phyloP scores from a whole-genome alignment of 2,888 invertebrate genomes.

The Blastobasis lacticolella region DNA sequence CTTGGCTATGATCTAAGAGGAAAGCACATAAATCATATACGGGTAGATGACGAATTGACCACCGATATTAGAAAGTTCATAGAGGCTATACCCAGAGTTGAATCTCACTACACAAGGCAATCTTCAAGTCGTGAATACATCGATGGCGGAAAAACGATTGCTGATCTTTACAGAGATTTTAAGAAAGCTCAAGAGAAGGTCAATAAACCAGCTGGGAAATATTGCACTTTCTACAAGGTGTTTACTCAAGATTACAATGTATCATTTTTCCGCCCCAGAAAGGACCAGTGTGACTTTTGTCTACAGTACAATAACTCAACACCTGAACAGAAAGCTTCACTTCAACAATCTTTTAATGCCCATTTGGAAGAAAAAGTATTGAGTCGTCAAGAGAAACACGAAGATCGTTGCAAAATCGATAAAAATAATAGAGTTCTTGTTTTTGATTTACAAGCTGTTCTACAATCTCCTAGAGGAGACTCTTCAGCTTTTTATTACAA shows the following conservation, averaged over 20 bases:
- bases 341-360: slow-evolving; percentile 1
- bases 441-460: slow-evolving; percentile 17
- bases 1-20: not conserved
- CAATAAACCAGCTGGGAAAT: slow-evolving; percentile 5
- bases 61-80: not conserved
- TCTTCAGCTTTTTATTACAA: slow-evolving; percentile 17
- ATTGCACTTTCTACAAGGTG: slow-evolving; percentile 6
- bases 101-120: slow-evolving; percentile 1
- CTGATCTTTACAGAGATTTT: slow-evolving; percentile 10
- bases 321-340: not conserved
- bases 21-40: not conserved
- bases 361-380: slow-evolving; percentile 13
- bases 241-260: slow-evolving; percentile 8
- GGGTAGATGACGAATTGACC: not conserved
- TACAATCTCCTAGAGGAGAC: slow-evolving; percentile 16
- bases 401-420: slow-evolving; percentile 15
- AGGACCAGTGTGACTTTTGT: slow-evolving; percentile 12
- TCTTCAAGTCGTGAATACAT: slow-evolving; percentile 8
- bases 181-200: slow-evolving; percentile 3
- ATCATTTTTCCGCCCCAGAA: slow-evolving; percentile 8
- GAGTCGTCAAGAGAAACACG: slow-evolving; percentile 13
- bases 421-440: slow-evolving; percentile 14
- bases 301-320: slow-evolving; percentile 5
- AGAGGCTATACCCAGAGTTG: not conserved
- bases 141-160: slow-evolving; percentile 10